Conservation (phyloP, 2,888 invertebrate species). For the Ennomos quercinarius region DNA sequence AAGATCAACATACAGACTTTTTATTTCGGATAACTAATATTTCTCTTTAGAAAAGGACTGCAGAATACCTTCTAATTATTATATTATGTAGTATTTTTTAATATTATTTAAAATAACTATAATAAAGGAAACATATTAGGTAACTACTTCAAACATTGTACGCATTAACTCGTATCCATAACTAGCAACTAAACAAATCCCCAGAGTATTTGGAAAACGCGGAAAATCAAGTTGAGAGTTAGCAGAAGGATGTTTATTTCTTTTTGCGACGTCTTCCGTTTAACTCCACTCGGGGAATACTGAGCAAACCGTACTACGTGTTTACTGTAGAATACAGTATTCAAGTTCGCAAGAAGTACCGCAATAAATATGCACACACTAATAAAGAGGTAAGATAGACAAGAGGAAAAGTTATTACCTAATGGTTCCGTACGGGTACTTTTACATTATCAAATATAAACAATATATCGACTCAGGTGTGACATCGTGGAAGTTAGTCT, state of each 20-base stretch:
- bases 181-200: conserved; percentile 38
- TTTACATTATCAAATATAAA: too few species aligned
- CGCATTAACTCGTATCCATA: conserved; percentile 26
- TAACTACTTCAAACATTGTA: conserved; percentile 53
- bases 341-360: background rate
- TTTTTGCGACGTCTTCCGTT: conserved; percentile 48
- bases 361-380: background rate
- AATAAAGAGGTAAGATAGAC: background rate
- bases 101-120: background rate
- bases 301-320: conserved; percentile 38
- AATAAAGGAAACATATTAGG: too few species aligned
- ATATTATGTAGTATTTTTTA: too few species aligned
- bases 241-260: conserved; percentile 54
- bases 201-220: conserved; percentile 46
- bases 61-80: too few species aligned
- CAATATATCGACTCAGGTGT: too few species aligned
- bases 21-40: too few species aligned
- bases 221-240: conserved; percentile 53
- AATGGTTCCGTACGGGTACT: too few species aligned
- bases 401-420: background rate
- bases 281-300: conserved; percentile 42
- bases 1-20: too few species aligned
- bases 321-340: conserved; percentile 26
- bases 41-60: too few species aligned
- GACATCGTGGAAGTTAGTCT: too few species aligned